Evolutionary conservation across 2,797 vertebrate species (phyloP), one percentile per base, ranked within the genome.

Genomic region (Etheostoma nigrum): DNA sequence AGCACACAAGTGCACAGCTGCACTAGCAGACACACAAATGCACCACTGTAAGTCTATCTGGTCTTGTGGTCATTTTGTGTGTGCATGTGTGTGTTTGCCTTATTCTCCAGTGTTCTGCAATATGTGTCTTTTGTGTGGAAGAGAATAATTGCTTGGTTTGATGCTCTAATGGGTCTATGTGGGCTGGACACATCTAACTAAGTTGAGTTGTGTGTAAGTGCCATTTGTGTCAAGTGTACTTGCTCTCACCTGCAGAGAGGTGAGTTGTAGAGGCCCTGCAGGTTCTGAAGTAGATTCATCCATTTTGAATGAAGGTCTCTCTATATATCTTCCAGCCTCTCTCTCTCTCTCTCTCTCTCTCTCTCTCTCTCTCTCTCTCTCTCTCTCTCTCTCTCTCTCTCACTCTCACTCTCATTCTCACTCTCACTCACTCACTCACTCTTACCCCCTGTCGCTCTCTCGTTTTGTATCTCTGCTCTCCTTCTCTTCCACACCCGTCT

Each of bases 271-370:
- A 67, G 73, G 42, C 60, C 45, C 52, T 83, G 71, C 73, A 76
- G 77, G 8, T 45, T 72, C 64, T 63, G 4, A 23, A 55, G 15
- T 74, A 72, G 67, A 63, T 67, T 82, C 70, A 86, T 92, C 72
- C 62, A 84, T 86, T 87, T 87, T 84, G 45, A 83, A 91, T 88
- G 79, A 85, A 75, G 66, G 54, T 52, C 64, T 77, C 63, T 54
- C 47, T 36, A 21, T 68, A 73, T 58, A 57, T 81, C 69, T 57
- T 52, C 33, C 15, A 4, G 11, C 25, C 52, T 40, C 30, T 51
- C 72, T 13, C 36, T 27, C 16, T 1, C 18, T 62, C 23, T 48
- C 23, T 57, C 14, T 11, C 59, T 65, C 51, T 45, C 66, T 10
- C 16, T 53, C 21, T 23, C 21, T 23, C 21, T 23, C 21, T 23